Conservation (phyloP, 1,140 invertebrate species). For the Spodoptera litura region DNA sequence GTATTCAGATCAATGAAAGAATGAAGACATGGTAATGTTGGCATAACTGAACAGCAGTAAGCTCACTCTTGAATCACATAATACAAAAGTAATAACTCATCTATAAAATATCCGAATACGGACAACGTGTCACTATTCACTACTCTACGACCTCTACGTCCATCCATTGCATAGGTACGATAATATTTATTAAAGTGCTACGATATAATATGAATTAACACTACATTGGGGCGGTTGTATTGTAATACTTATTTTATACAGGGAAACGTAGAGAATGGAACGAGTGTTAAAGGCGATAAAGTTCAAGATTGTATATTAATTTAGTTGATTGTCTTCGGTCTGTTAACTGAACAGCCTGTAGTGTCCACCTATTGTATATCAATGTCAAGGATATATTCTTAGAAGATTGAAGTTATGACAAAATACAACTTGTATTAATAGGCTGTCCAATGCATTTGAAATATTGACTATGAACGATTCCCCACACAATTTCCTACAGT, state of each 20-base stretch:
- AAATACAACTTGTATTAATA: too few species aligned
- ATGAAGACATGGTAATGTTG: too few species aligned
- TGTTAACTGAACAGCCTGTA: conserved; percentile 22
- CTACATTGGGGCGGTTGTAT: conserved; percentile 55
- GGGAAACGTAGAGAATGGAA: conserved; percentile 43
- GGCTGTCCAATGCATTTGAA: conserved; percentile 1
- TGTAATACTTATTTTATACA: conserved; percentile 49
- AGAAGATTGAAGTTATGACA: too few species aligned
- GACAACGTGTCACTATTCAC: conserved; percentile 45
- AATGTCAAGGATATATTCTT: too few species aligned
- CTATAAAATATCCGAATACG: conserved; percentile 53
- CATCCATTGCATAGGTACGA: conserved; percentile 33
- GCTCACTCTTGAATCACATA: conserved; percentile 21
- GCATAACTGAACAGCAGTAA: neutral
- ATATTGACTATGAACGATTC: conserved; percentile 1
- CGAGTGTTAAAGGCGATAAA: conserved; percentile 33
- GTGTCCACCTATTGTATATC: neutral
- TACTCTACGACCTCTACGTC: conserved; percentile 42
- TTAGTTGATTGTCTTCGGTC: neutral
- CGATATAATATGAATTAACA: conserved; percentile 44
- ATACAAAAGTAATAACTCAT: conserved; percentile 7
- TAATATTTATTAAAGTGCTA: conserved; percentile 49
- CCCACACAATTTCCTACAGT: conserved; percentile 6
- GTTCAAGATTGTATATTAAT: conserved; percentile 17
- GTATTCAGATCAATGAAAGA: too few species aligned